These are phyloP conservation scores for Kryptopterus vitreolus DNA, from an alignment of 2,797 vertebrate genomes.

Conservation along the genomic window DNA sequence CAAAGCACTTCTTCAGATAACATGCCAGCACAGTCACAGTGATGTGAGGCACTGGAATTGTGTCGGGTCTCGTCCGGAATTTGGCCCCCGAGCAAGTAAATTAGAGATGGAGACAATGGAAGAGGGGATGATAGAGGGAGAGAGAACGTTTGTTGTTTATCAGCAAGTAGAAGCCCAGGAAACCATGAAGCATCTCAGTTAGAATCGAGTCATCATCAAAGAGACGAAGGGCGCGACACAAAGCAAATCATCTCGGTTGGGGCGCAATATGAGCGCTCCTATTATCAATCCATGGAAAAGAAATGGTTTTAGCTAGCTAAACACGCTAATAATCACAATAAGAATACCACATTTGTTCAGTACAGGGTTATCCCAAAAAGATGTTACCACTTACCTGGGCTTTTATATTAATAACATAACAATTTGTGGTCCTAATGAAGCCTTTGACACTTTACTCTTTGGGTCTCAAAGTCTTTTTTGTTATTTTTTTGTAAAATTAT, in stretches of 20 bases:
- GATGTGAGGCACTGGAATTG: constrained; percentile 24
- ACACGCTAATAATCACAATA: neutral
- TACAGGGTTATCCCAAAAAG: no score
- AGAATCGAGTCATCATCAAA: neutral
- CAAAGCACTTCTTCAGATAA: constrained; percentile 23
- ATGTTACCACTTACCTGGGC: no score
- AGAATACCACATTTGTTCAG: no score
- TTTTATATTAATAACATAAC: no score
- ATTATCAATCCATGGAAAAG: no score
- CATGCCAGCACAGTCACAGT: constrained; percentile 14
- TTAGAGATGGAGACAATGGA: neutral
- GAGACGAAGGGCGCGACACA: neutral
- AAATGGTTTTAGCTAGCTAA: neutral
- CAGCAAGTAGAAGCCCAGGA: neutral
- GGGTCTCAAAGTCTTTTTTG: no score
- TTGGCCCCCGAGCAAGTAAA: constrained; percentile 27
- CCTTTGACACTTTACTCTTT: no score
- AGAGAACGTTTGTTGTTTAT: constrained; percentile 8
- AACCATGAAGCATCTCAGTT: neutral
- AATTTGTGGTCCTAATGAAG: no score
- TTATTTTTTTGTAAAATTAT: no score
- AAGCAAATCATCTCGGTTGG: neutral
- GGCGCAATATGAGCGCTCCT: neutral
- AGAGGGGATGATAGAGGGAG: neutral
- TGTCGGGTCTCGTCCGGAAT: constrained; percentile 24